Percentiles rank a stretch among this genome's conserved stretches.
Conservation (phyloP, 2,113 vertebrate species). For the Naja naja region DNA sequence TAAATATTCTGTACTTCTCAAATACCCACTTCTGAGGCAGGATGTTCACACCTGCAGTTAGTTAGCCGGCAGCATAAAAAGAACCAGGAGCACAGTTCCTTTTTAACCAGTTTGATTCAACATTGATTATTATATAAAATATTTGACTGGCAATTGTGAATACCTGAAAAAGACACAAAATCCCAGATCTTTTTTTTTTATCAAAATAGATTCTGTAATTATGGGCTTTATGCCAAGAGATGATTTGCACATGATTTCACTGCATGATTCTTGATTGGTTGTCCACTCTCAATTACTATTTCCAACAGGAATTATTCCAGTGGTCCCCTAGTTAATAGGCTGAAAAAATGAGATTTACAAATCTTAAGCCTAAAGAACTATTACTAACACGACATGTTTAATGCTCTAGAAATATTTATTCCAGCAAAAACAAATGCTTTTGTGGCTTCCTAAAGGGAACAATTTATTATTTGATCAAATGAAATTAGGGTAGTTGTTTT, state of each 20-base stretch:
- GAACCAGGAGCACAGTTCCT: conserved; percentile 35
- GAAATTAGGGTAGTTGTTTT: neutral
- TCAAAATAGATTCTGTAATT: conserved; percentile 31
- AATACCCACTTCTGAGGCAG: neutral
- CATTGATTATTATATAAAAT: conserved; percentile 58
- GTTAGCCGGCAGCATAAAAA: conserved; percentile 53
- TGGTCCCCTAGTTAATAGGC: conserved; percentile 18
- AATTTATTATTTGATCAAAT: neutral
- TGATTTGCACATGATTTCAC: rapidly evolving
- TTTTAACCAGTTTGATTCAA: conserved; percentile 73
- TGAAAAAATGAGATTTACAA: conserved; percentile 19
- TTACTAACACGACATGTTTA: neutral
- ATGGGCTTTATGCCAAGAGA: conserved; percentile 11
- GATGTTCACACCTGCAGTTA: conserved; percentile 48
- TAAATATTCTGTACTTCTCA: neutral
- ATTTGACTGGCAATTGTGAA: conserved; percentile 5
- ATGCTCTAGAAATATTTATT: neutral
- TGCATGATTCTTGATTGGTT: conserved; percentile 3
- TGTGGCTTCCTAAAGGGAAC: neutral
- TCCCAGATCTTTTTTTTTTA: neutral
- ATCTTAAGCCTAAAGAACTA: neutral
- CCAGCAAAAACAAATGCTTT: neutral
- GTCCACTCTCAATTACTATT: neutral
- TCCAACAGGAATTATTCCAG: conserved; percentile 28
- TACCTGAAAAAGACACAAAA: conserved; percentile 20